These are phyloP conservation scores for Acrobeloides nanus DNA, from an alignment of 2,888 invertebrate genomes.

Conservation along the genomic window DNA sequence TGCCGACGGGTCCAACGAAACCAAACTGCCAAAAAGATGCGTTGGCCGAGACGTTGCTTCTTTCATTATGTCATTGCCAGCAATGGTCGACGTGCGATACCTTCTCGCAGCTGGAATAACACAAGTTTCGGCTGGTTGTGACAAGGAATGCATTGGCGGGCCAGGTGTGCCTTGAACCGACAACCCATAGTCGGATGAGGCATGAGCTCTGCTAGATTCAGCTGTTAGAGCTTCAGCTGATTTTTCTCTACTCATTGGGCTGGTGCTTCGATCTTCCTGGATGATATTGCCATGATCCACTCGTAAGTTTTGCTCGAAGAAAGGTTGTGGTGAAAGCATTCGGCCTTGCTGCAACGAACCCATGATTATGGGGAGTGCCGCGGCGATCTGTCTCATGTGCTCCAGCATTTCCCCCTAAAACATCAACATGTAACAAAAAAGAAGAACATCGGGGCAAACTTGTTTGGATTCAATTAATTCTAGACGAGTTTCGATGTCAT, in stretches of 20 bases:
- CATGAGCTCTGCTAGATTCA: too few relatives aligned
- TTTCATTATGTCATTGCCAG: slow-evolving; percentile 5
- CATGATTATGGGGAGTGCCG: slow-evolving; percentile 13
- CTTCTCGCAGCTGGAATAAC: not conserved
- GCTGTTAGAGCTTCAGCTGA: too few relatives aligned
- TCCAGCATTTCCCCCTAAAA: slow-evolving; percentile 26
- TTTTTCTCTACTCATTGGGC: too few relatives aligned
- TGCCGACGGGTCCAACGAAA: slow-evolving; percentile 11
- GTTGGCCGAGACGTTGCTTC: not conserved
- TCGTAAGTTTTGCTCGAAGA: too few relatives aligned
- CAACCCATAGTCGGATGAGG: not conserved
- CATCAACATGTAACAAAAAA: slow-evolving; percentile 3
- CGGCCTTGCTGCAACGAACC: too few relatives aligned
- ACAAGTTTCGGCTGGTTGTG: not conserved
- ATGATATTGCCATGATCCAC: too few relatives aligned
- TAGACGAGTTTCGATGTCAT: slow-evolving; percentile 35
- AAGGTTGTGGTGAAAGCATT: too few relatives aligned
- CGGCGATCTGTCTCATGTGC: slow-evolving; percentile 19
- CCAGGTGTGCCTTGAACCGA: not conserved
- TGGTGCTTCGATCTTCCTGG: too few relatives aligned
- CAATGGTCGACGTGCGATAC: slow-evolving; percentile 1
- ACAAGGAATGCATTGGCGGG: not conserved
- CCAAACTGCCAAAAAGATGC: slow-evolving; percentile 13
- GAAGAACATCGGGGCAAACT: slow-evolving; percentile 11
- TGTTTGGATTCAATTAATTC: slow-evolving; percentile 38